Evolutionary conservation across 2,113 vertebrate genomes (phyloP).

Genomic region (Hassar affinis): DNA sequence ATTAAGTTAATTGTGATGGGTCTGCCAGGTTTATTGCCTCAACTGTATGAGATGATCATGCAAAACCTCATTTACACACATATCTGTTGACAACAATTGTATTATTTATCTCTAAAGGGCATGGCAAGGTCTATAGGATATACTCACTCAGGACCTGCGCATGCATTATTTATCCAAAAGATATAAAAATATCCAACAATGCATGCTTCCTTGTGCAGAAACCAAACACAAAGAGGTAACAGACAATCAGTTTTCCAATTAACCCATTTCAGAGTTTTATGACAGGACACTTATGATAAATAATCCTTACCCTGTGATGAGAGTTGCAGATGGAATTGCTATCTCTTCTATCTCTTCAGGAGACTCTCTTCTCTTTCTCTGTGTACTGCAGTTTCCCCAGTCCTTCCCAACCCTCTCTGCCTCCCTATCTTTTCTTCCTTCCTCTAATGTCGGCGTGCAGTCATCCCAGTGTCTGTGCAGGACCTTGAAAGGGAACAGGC

Average conservation of each 20-base stretch:
- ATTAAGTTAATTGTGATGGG: conserved; percentile 9
- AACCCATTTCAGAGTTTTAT: not conserved
- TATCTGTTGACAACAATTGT: not conserved
- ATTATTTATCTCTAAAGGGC: not conserved
- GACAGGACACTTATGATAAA: not conserved
- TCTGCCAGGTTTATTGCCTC: not conserved
- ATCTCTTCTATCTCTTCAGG: not conserved
- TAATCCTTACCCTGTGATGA: conserved; percentile 33
- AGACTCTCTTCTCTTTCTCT: conserved; percentile 11
- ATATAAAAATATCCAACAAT: conserved; percentile 42
- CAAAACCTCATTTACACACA: not conserved
- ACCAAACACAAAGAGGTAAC: not conserved
- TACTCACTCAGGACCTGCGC: conserved; percentile 30
- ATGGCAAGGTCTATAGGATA: not conserved
- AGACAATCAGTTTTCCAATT: not conserved
- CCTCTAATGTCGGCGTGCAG: conserved; percentile 35
- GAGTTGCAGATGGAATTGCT: conserved; percentile 1
- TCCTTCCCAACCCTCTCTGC: conserved; percentile 21
- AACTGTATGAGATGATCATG: not conserved
- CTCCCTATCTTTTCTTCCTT: conserved; percentile 1
- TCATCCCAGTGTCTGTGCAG: conserved; percentile 38
- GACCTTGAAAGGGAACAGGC: conserved; percentile 43
- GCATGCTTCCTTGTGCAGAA: not conserved
- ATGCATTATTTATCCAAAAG: conserved; percentile 6
- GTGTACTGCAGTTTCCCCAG: not conserved